Base-by-base conservation (phyloP, 2,113 vertebrate genomes). In the Oncorhynchus mykiss region DNA sequence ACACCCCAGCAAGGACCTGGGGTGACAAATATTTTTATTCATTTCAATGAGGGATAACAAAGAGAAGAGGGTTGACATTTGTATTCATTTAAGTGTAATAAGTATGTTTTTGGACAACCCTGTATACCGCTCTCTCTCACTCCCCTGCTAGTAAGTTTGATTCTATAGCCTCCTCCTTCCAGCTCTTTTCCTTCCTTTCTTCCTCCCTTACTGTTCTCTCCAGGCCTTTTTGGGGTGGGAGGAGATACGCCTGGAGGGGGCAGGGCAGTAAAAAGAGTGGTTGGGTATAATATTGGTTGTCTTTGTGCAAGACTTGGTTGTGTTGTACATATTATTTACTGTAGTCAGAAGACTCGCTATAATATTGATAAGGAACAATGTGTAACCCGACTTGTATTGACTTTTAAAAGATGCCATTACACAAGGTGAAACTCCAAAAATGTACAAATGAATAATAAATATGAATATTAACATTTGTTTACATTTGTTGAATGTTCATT, bases 311-410 rank as follows among this genome's bases (percentile, higher is more conserved):
- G 39, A 45, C 39, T 3, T 45, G 39, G 39, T 90, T 82, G 84
- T 91, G 91, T 89, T 93, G 92, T 93, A 93, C 88, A 92, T 93
- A 91, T 79, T 90, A 91, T 54, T 54, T 54, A 87, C 88, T 88
- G 88, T 88, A 88, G 93, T 92, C 90, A 69, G 70, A 75, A 84
- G 90, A 88, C 92, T 92, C 91, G 2, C 39, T 45, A 45, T 45
- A 12, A 84, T 86, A 89, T 88, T 88, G 84, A 87, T 82, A 85
- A 87, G 79, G 79, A 87, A 90, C 84, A 90, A 86, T 78, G 83
- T 86, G 85, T 92, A 80, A 88, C 90, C 90, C 89, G 82, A 92
- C 82, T 78, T 85, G 86, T 73, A 77, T 90, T 87, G 83, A 90
- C 86, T 82, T 88, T 89, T 85, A 83, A 82, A 51, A 89, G 86